Evolutionary conservation across 2,888 invertebrate species (phyloP), one percentile per base, ranked within the genome.

Genomic region (Andrena chrysosceles): DNA sequence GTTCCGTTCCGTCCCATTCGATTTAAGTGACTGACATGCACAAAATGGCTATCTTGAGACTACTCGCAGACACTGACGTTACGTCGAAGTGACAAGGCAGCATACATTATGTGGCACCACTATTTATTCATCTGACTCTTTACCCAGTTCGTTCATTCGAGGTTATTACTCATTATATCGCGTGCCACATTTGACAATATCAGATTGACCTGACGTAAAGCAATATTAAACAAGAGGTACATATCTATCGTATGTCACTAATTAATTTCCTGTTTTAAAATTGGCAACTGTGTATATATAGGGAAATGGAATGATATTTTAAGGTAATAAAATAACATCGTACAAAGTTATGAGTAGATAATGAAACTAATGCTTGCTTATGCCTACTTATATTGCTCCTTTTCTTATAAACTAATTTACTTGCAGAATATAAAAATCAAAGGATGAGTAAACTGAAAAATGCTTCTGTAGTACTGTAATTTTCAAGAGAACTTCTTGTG

Each of bases 21-120:
- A 64, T 31, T 42, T 70, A 33, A 56, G 54, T 66, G 20, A 31
- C 23, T 42, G 62, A 66, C 71, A 42, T 77, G 54, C 59, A 64
- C 35, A 59, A 70, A 77, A 56, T 56, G 31, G 54, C 52, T 54
- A 56, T 23, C 64, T 71, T 56, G 67, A 67, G 81, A 69, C 75
- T 71, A 67, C 52, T 64, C 73, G 54, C 33, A 62, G 60, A 59
- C 20, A 42, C 49, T 70, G 60, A 42, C 48, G 54, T 48, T 59
- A 10, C 48, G 42, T 52, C 69, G 16, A 48, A 60, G 60, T 72
- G 31, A 73, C 66, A 49, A 70, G 52, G 56, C 59, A 48, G 71
- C 68, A 54, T 42, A 64, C 74, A 69, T 75, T 72, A 77, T 75
- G 73, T 83, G 67, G 75, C 48, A 33, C 52, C 62, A 60, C 56